A percentile compares a stretch with the other conserved stretches of the same genome.
phyloP scores from a whole-genome alignment of 1,140 invertebrate species.

The Polypedilum vanderplanki region DNA sequence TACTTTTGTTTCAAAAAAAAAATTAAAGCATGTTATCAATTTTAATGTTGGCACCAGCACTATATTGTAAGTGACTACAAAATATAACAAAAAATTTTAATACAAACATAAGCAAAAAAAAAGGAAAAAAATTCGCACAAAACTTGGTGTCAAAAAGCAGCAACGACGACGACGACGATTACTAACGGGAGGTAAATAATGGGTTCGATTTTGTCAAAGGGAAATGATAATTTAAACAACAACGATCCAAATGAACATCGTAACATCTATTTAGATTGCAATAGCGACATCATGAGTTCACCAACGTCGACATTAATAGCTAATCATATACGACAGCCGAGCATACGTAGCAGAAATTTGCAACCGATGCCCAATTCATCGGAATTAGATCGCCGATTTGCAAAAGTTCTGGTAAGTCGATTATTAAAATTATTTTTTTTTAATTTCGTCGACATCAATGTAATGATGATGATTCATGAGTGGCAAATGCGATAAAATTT shows the following conservation, averaged over 20 bases:
- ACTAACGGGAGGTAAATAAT: neutral
- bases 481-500: no score
- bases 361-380: slow-evolving; percentile 80
- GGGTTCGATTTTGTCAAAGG: slow-evolving; percentile 3
- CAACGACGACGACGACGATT: no score
- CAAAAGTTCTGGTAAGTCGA: slow-evolving; percentile 85
- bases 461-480: no score
- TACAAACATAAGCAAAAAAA: neutral
- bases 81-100: neutral
- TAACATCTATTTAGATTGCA: neutral
- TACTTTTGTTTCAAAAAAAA: no score
- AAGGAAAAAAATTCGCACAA: neutral
- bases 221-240: slow-evolving; percentile 15
- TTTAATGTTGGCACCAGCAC: neutral
- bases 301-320: neutral
- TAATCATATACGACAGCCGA: slow-evolving; percentile 53
- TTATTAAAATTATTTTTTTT: slow-evolving; percentile 30
- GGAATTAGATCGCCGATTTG: slow-evolving; percentile 85
- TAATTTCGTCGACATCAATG: no score
- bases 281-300: neutral
- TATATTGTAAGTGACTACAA: neutral
- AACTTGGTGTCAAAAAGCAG: no score
- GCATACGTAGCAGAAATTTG: slow-evolving; percentile 65
- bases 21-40: neutral
- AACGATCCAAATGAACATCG: neutral